Conservation (phyloP, 2,888 invertebrate genomes). For the Cephus rjabovi region DNA sequence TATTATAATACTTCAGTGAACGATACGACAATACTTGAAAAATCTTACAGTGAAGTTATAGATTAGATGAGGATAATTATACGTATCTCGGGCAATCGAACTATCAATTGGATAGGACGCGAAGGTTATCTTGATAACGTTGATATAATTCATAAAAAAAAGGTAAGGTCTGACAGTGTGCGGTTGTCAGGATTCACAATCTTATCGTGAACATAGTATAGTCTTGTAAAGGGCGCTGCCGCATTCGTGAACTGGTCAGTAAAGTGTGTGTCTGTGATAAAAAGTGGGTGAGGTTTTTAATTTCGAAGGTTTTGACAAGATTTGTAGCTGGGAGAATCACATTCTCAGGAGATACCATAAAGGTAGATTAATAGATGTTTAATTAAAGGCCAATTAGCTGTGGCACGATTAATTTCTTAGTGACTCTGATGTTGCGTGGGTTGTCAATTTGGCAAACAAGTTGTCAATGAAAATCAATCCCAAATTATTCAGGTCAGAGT, state of each 20-base stretch:
- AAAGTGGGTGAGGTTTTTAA: slow-evolving; percentile 49
- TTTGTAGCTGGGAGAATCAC: slow-evolving; percentile 3
- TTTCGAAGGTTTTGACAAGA: slow-evolving; percentile 10
- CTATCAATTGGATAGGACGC: not conserved
- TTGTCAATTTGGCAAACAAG: slow-evolving; percentile 46
- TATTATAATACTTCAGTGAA: not conserved
- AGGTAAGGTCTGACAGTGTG: not conserved
- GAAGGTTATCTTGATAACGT: not conserved
- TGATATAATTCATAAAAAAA: not conserved
- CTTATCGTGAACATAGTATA: slow-evolving; percentile 41
- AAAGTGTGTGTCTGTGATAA: slow-evolving; percentile 43
- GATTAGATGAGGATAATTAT: not conserved
- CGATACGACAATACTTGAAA: not conserved
- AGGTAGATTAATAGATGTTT: not conserved
- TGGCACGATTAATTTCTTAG: not conserved
- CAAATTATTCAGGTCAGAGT: slow-evolving; percentile 58
- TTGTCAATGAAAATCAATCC: slow-evolving; percentile 63
- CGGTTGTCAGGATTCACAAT: not conserved
- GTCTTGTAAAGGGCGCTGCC: slow-evolving; percentile 60
- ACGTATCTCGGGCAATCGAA: not conserved
- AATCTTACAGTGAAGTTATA: not conserved
- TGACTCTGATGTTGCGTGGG: slow-evolving; percentile 20
- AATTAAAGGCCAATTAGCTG: not conserved
- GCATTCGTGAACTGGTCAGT: slow-evolving; percentile 48
- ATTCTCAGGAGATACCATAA: not conserved